Percentiles rank a stretch among this genome's conserved stretches.
Evolutionary conservation across 2,888 invertebrate genomes (phyloP).

Genomic region (Calliphora vomitoria): DNA sequence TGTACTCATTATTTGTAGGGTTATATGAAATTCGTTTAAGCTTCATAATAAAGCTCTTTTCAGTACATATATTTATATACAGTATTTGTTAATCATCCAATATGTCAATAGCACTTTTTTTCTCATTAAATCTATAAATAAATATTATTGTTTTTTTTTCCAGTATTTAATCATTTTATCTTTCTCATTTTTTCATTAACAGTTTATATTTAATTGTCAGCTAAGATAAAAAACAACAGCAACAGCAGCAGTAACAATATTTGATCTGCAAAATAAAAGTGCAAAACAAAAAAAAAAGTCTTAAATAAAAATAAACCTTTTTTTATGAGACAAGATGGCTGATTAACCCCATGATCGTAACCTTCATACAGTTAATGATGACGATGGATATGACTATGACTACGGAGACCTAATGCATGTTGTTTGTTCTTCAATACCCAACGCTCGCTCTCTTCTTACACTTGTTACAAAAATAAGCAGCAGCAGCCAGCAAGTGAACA

Average conservation of each 20-base stretch:
- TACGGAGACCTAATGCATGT: conserved; percentile 33
- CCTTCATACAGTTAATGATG: conserved; percentile 51
- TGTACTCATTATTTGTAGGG: neutral
- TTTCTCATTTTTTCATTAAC: conserved; percentile 43
- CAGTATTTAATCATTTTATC: conserved; percentile 50
- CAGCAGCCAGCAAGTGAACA: conserved; percentile 28
- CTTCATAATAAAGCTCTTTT: neutral
- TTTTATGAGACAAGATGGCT: conserved; percentile 46
- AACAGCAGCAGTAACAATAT: conserved; percentile 36
- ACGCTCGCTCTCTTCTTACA: conserved; percentile 46
- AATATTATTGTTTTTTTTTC: conserved; percentile 22
- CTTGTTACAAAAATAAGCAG: conserved; percentile 38
- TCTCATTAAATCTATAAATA: conserved; percentile 33
- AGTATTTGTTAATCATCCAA: neutral
- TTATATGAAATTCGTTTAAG: neutral
- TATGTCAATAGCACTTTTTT: conserved; percentile 40
- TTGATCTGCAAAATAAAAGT: conserved; percentile 37
- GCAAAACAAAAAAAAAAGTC: conserved; percentile 39
- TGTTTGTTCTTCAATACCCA: conserved; percentile 35
- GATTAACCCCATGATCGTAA: conserved; percentile 63
- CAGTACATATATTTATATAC: neutral
- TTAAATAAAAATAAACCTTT: conserved; percentile 43
- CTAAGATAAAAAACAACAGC: conserved; percentile 21
- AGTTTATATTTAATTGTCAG: conserved; percentile 53
- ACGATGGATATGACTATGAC: conserved; percentile 46